A percentile compares a stretch with the other conserved stretches of the same genome.
phyloP scores from a whole-genome alignment of 2,888 invertebrate genomes.

The Hymenopus coronatus region DNA sequence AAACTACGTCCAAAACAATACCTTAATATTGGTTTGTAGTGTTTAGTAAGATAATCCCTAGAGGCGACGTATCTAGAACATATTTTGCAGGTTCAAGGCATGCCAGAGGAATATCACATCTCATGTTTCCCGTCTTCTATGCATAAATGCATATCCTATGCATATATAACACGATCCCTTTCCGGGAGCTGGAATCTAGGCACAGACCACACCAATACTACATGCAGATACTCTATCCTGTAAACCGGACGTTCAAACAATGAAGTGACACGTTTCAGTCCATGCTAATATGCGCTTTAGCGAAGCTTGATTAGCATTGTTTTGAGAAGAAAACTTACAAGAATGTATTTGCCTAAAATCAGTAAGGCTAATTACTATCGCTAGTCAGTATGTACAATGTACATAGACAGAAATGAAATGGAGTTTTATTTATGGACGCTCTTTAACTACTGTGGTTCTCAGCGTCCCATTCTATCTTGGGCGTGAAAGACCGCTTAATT shows the following conservation, averaged over 20 bases:
- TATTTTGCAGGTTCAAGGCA: background rate
- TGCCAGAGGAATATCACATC: background rate
- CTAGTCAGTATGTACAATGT: no score
- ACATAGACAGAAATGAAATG: no score
- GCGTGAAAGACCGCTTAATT: no score
- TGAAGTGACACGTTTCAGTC: background rate
- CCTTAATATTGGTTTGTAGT: background rate
- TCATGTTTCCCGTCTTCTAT: background rate
- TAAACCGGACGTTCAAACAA: background rate
- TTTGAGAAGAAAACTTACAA: no score
- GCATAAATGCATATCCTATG: constrained; percentile 23
- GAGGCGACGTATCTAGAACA: background rate
- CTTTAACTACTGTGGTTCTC: no score
- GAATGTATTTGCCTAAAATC: no score
- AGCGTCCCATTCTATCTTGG: no score
- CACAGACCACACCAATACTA: background rate
- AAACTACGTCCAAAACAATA: background rate
- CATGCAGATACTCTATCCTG: background rate
- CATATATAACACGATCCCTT: constrained; percentile 5
- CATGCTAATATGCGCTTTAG: background rate
- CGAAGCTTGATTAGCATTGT: no score
- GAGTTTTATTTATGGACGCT: no score
- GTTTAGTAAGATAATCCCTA: background rate
- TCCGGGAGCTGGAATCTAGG: background rate
- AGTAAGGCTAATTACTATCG: no score